Evolutionary conservation across 2,113 vertebrate species (phyloP).

Genomic region (Nyctibius bracteatus): DNA sequence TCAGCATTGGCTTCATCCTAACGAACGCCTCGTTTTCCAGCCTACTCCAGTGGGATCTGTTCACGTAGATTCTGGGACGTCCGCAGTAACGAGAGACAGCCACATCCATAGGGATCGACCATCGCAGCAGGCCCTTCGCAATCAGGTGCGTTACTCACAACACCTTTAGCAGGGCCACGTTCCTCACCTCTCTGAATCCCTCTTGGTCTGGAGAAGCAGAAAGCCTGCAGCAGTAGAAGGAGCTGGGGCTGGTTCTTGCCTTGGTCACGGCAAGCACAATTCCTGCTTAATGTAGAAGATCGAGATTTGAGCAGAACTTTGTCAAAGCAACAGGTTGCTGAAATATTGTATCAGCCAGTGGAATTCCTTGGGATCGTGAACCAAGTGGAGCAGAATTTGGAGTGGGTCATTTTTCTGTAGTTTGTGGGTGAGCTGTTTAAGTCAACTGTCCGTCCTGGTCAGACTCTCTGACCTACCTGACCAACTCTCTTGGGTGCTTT

Average conservation of each 20-base stretch:
- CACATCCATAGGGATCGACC: conserved; percentile 89
- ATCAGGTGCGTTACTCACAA: conserved; percentile 80
- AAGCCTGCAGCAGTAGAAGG: not conserved
- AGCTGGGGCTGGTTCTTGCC: not conserved
- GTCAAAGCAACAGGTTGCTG: not conserved
- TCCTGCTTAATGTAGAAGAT: not conserved
- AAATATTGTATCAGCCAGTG: not conserved
- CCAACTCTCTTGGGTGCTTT: not conserved
- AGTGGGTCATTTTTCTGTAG: not conserved
- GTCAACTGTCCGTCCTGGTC: not conserved
- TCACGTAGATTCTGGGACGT: conserved; percentile 91
- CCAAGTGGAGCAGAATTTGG: not conserved
- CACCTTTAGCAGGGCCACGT: not conserved
- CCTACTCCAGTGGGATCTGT: conserved; percentile 95
- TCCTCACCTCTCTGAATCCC: not conserved
- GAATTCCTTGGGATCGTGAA: accelerated
- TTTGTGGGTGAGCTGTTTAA: not conserved
- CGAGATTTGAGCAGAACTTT: not conserved
- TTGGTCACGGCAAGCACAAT: not conserved
- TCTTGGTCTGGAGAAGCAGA: not conserved
- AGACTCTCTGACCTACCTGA: not conserved
- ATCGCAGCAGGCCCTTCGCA: conserved; percentile 88
- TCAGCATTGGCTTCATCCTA: not conserved
- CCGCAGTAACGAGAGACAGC: conserved; percentile 89
- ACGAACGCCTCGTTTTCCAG: conserved; percentile 64